phyloP scores from a whole-genome alignment of 2,797 vertebrate genomes.

The Sphenopsis melanotis region DNA sequence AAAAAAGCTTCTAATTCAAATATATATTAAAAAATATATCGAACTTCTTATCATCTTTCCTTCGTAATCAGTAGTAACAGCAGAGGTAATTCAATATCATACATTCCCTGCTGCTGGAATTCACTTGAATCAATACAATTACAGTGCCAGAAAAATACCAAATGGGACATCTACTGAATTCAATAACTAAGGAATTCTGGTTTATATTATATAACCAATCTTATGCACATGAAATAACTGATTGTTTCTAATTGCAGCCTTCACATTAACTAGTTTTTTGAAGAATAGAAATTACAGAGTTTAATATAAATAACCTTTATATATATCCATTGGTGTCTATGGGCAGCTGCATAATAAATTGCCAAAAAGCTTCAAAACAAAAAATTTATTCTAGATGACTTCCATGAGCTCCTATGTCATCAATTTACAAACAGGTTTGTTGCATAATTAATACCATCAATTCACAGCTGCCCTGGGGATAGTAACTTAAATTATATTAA shows the following conservation, averaged over 20 bases:
- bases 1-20: background rate
- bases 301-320: background rate
- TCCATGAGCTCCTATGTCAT: background rate
- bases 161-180: background rate
- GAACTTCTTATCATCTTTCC: background rate
- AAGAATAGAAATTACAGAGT: background rate
- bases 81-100: background rate
- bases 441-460: constrained; percentile 16
- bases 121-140: background rate
- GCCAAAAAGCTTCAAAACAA: background rate
- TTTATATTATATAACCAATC: background rate
- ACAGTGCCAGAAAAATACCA: background rate
- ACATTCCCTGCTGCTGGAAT: background rate
- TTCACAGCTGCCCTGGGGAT: background rate
- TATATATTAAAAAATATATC: background rate
- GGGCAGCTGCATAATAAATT: background rate
- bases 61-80: background rate
- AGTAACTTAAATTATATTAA: constrained; percentile 35
- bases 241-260: background rate
- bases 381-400: background rate
- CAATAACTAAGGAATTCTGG: background rate
- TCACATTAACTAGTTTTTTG: background rate
- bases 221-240: background rate
- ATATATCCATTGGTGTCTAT: background rate
- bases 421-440: constrained; percentile 3